Conservation (phyloP, 2,797 vertebrate species). For the Telmatherina bonti region DNA sequence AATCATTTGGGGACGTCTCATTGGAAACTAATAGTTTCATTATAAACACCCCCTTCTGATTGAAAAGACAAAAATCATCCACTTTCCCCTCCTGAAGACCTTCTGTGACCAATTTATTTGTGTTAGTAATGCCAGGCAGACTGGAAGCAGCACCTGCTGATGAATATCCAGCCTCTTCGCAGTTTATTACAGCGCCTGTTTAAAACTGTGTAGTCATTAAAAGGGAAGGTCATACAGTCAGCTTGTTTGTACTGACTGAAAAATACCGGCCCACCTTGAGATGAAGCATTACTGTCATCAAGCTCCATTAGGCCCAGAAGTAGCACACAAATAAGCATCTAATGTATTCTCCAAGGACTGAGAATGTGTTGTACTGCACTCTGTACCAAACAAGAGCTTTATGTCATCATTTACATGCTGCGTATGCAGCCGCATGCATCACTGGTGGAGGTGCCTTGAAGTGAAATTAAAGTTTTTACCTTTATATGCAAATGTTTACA, state of each 20-base stretch:
- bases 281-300: conserved; percentile 57
- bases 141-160: conserved; percentile 6
- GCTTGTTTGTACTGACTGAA: conserved; percentile 40
- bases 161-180: not conserved
- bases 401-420: conserved; percentile 6
- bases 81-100: conserved; percentile 1
- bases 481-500: not conserved
- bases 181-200: conserved; percentile 23
- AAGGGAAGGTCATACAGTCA: conserved; percentile 40
- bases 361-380: conserved; percentile 3
- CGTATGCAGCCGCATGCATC: not conserved
- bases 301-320: conserved; percentile 54
- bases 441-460: accelerated
- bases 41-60: conserved; percentile 36
- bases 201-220: conserved; percentile 15
- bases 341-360: conserved; percentile 47
- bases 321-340: conserved; percentile 32
- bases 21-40: conserved; percentile 46
- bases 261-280: conserved; percentile 50
- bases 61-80: conserved; percentile 14
- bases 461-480: not conserved
- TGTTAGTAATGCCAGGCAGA: conserved; percentile 8
- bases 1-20: conserved; percentile 14
- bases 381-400: conserved; percentile 30
- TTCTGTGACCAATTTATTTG: conserved; percentile 36